phyloP scores from a whole-genome alignment of 2,888 invertebrate genomes.

The Sinodicranocentrus sp. region DNA sequence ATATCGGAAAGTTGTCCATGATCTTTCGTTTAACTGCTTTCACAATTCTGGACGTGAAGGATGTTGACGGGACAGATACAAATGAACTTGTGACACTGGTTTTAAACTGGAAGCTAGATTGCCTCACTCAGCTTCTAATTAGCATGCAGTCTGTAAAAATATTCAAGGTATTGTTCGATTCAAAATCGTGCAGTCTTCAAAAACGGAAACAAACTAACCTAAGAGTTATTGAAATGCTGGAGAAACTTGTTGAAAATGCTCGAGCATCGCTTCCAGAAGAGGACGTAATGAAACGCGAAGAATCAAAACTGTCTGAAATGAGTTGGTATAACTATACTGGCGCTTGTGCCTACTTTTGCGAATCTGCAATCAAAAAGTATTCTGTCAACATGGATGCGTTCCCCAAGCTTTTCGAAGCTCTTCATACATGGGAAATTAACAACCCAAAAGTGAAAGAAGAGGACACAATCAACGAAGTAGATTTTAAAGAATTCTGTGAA shows the following conservation, averaged over 20 bases:
- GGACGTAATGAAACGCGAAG: too few relatives aligned
- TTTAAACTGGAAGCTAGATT: too few relatives aligned
- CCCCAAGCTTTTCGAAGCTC: neutral
- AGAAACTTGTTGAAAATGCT: too few relatives aligned
- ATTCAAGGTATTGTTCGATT: constrained; percentile 22
- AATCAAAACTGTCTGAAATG: constrained; percentile 1
- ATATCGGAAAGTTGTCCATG: constrained; percentile 21
- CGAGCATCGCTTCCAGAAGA: too few relatives aligned
- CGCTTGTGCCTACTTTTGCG: constrained; percentile 62
- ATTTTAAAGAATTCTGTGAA: constrained; percentile 65
- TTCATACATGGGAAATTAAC: constrained; percentile 7
- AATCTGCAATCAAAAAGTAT: constrained; percentile 49
- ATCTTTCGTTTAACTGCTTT: constrained; percentile 58
- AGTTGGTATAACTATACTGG: constrained; percentile 62
- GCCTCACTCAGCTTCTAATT: too few relatives aligned
- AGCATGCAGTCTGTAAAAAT: too few relatives aligned
- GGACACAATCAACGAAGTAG: constrained; percentile 52
- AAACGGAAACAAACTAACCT: too few relatives aligned
- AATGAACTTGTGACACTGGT: too few relatives aligned
- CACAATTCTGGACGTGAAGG: constrained; percentile 23
- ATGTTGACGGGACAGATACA: too few relatives aligned
- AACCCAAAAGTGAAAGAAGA: constrained; percentile 68
- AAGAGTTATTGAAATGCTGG: too few relatives aligned
- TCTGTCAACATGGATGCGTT: neutral
- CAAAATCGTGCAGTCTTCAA: constrained; percentile 5